phyloP scores from a whole-genome alignment of 2,888 invertebrate species.

The Leucoma salicis region DNA sequence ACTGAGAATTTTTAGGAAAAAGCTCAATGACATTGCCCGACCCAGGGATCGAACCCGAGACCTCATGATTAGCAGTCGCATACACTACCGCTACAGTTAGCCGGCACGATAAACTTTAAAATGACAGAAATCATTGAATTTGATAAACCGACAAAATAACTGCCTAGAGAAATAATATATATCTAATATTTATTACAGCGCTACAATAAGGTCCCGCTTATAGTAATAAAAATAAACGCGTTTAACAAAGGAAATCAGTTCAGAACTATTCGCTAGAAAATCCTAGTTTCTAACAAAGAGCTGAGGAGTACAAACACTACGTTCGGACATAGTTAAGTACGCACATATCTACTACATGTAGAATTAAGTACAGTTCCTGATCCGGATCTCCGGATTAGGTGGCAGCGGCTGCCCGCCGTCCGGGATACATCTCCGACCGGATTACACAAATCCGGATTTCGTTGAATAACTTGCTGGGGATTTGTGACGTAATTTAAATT shows the following conservation, averaged over 20 bases:
- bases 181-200: too few relatives aligned
- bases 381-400: constrained; percentile 76
- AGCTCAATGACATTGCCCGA: too few relatives aligned
- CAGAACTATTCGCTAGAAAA: constrained; percentile 33
- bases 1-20: too few relatives aligned
- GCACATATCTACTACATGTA: constrained; percentile 45
- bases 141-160: too few relatives aligned
- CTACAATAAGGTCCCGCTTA: too few relatives aligned
- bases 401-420: constrained; percentile 72
- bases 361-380: constrained; percentile 57
- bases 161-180: too few relatives aligned
- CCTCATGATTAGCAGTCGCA: too few relatives aligned
- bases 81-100: too few relatives aligned
- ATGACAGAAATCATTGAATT: too few relatives aligned
- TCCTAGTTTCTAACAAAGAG: constrained; percentile 49
- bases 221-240: constrained; percentile 31
- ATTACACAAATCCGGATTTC: constrained; percentile 76
- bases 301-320: constrained; percentile 38
- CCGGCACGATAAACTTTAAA: too few relatives aligned
- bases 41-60: too few relatives aligned
- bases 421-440: constrained; percentile 72
- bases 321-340: constrained; percentile 35
- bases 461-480: constrained; percentile 69
- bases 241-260: constrained; percentile 30
- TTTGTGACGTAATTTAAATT: constrained; percentile 36